Base-by-base conservation (phyloP, 2,113 vertebrate species). In the Callopanchax toddi region DNA sequence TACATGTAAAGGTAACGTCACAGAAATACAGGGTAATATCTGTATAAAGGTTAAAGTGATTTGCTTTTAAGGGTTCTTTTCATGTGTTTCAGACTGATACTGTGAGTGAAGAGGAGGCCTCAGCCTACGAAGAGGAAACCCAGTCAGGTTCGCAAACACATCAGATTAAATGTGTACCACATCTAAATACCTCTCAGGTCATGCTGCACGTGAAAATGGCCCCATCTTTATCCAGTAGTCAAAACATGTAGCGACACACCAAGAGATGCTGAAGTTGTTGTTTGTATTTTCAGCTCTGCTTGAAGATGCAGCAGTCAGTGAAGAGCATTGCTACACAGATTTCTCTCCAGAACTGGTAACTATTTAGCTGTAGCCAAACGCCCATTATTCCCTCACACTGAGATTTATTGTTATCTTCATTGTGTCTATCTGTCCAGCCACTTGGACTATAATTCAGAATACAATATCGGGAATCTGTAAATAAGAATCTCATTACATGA, bases 21-120 rank as follows among this genome's bases (percentile, higher is more conserved):
- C 45, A 13, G 45, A 23, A 48, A 13, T 12, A 22, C 21, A 21
- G 18, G 3, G 2, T 42, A 17, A 17, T 48, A n/a, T n/a, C 22
- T n/a, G 21, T 21, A 4, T 46, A 10, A 2, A 20, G 10, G 10
- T 22, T n/a, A n/a, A n/a, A n/a, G n/a, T n/a, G n/a, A n/a, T n/a
- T n/a, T n/a, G n/a, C n/a, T n/a, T n/a, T n/a, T n/a, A n/a, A n/a
- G n/a, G n/a, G n/a, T n/a, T n/a, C 44, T 16, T 11, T 46, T 61
- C 16, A 37, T 76, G 4, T 69, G 5, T 78, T 86, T 46, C 18
- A 85, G 82, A 51, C 29, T 49, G 56, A 71, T 46, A 34, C 15
- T 1, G 34, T 46, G 25, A 20, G 48, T 15, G 52, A 56, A 34
- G 64, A 52, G 6, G 50, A 58, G 6, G 37, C 9, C 0, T 20